A percentile compares a stretch with the other conserved stretches of the same genome.
These are phyloP conservation scores for Urosaurus nigricauda DNA, from an alignment of 2,797 vertebrate species.

Conservation along the genomic window DNA sequence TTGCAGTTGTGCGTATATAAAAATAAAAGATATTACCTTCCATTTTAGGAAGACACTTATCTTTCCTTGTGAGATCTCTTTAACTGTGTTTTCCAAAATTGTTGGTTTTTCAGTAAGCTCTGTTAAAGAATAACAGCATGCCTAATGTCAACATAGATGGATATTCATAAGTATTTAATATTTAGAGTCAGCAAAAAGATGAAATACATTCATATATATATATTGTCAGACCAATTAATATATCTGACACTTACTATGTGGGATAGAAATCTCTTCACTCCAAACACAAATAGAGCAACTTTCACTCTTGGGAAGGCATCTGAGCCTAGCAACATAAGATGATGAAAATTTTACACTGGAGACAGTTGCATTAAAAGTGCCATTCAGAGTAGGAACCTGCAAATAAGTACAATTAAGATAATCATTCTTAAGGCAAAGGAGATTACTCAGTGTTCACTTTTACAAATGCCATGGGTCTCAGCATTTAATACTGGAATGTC, in stretches of 20 bases:
- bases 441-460: background rate
- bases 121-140: slow-evolving; percentile 63
- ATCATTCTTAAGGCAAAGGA: background rate
- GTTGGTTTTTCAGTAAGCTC: slow-evolving; percentile 79
- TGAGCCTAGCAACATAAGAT: slow-evolving; percentile 69
- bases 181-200: slow-evolving; percentile 1
- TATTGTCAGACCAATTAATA: slow-evolving; percentile 25
- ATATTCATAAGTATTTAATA: background rate
- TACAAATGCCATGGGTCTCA: background rate
- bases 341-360: slow-evolving; percentile 47
- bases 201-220: slow-evolving; percentile 12
- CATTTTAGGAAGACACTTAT: slow-evolving; percentile 79
- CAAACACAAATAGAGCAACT: slow-evolving; percentile 68
- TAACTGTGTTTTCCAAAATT: slow-evolving; percentile 62
- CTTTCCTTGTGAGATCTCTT: slow-evolving; percentile 64
- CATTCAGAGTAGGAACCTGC: slow-evolving; percentile 62
- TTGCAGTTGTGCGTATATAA: background rate
- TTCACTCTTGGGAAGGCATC: slow-evolving; percentile 54
- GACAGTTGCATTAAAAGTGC: slow-evolving; percentile 56
- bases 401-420: slow-evolving; percentile 34
- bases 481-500: background rate
- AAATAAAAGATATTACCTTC: slow-evolving; percentile 78
- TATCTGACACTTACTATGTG: slow-evolving; percentile 70
- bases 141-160: background rate
- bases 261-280: slow-evolving; percentile 66